Evolutionary conservation across 2,888 invertebrate genomes (phyloP).

Genomic region (Microctonus aethiopoides): DNA sequence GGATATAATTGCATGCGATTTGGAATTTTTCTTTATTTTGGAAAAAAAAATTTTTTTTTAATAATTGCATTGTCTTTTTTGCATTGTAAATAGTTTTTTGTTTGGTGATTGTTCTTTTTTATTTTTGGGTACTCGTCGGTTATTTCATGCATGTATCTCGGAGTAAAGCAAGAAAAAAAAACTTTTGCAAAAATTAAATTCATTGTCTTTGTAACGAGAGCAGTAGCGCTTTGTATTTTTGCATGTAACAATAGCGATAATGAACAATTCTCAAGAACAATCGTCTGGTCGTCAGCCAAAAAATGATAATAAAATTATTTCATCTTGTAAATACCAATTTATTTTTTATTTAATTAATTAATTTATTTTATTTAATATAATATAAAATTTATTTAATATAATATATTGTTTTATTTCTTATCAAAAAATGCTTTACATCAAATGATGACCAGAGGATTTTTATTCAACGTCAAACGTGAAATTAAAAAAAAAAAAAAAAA

Average conservation of each 20-base stretch:
- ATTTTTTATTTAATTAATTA: not conserved
- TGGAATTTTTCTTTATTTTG: not conserved
- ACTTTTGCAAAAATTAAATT: not conserved
- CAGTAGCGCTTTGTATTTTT: slow-evolving; percentile 40
- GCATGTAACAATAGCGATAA: slow-evolving; percentile 41
- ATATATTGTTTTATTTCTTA: too few relatives aligned
- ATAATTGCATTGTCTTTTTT: too few relatives aligned
- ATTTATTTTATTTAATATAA: too few relatives aligned
- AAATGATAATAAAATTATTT: not conserved
- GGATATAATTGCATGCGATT: not conserved
- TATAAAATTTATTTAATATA: too few relatives aligned
- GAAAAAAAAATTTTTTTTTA: not conserved
- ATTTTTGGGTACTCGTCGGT: slow-evolving; percentile 35
- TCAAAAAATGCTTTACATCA: too few relatives aligned
- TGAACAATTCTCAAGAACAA: slow-evolving; percentile 38
- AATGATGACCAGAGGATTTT: slow-evolving; percentile 40
- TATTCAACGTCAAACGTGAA: slow-evolving; percentile 29
- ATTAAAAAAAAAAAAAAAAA: not conserved
- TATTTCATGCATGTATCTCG: slow-evolving; percentile 27
- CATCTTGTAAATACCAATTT: not conserved
- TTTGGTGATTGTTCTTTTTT: slow-evolving; percentile 13
- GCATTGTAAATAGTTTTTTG: too few relatives aligned
- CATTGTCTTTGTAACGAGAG: slow-evolving; percentile 41
- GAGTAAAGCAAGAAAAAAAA: not conserved
- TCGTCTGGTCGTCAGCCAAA: slow-evolving; percentile 35